These are phyloP conservation scores for Siniperca obscura DNA, from an alignment of 2,797 vertebrate species.

Conservation along the genomic window DNA sequence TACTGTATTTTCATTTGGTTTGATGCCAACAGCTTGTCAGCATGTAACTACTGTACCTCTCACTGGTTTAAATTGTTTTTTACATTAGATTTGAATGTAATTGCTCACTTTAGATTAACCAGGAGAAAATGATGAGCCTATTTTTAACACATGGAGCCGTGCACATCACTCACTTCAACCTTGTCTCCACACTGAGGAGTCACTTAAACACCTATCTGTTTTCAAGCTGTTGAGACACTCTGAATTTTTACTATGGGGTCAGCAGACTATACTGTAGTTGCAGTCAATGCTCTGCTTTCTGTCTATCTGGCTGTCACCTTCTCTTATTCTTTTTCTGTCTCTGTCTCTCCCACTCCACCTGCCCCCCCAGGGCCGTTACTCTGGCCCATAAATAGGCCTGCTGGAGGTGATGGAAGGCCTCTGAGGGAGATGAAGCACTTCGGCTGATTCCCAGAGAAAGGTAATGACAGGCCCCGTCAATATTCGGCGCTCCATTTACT, in stretches of 20 bases:
- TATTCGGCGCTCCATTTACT: conserved; percentile 74
- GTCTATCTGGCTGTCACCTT: conserved; percentile 52
- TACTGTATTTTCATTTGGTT: neutral
- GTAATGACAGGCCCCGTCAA: conserved; percentile 82
- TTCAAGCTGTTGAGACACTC: neutral
- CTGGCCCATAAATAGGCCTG: conserved; percentile 74
- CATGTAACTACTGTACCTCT: neutral
- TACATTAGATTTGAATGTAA: neutral
- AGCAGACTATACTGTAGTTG: conserved; percentile 41
- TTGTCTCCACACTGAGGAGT: conserved; percentile 5
- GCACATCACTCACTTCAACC: conserved; percentile 16
- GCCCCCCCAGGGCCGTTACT: conserved; percentile 53
- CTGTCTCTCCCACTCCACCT: neutral
- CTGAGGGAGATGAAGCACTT: conserved; percentile 73
- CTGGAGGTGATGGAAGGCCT: conserved; percentile 76
- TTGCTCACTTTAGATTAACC: neutral
- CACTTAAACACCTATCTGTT: conserved; percentile 11
- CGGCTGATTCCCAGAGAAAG: conserved; percentile 79
- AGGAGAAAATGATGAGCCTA: neutral
- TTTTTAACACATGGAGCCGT: neutral
- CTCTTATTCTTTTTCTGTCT: conserved; percentile 48
- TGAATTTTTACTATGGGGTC: conserved; percentile 43
- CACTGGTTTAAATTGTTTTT: too few species aligned
- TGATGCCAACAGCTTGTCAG: neutral
- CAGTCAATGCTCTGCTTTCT: conserved; percentile 33